phyloP scores from a whole-genome alignment of 2,888 invertebrate genomes.

The Eupithecia tripunctaria region DNA sequence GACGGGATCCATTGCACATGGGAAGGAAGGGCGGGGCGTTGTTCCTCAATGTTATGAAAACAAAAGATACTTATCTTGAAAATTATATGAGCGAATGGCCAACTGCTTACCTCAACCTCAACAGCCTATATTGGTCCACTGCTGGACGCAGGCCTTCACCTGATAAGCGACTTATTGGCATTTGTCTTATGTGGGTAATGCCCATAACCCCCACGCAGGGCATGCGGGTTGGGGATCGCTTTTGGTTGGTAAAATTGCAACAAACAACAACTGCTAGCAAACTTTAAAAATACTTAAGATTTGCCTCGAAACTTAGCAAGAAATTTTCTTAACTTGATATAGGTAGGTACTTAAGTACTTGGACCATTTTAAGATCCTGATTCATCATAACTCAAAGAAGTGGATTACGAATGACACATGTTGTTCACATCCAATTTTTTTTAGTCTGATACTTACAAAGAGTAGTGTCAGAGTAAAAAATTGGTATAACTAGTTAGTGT shows the following conservation, averaged over 20 bases:
- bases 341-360: neutral
- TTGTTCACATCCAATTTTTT: neutral
- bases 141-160: too few relatives aligned
- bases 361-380: neutral
- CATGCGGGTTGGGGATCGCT: too few relatives aligned
- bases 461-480: too few relatives aligned
- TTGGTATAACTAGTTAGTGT: neutral
- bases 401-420: neutral
- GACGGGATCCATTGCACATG: conserved; percentile 26
- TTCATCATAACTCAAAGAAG: neutral
- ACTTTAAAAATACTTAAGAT: neutral
- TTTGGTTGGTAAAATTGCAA: too few relatives aligned
- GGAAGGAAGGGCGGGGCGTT: neutral
- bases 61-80: neutral
- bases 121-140: too few relatives aligned
- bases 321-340: neutral
- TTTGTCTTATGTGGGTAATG: too few relatives aligned
- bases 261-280: too few relatives aligned
- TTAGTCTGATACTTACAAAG: neutral
- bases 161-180: too few relatives aligned
- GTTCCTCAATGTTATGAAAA: neutral
- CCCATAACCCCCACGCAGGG: too few relatives aligned
- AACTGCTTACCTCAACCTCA: too few relatives aligned
- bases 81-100: neutral
- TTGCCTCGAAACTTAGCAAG: neutral